Conservation (phyloP, 2,113 vertebrate species). For the Junco hyemalis region DNA sequence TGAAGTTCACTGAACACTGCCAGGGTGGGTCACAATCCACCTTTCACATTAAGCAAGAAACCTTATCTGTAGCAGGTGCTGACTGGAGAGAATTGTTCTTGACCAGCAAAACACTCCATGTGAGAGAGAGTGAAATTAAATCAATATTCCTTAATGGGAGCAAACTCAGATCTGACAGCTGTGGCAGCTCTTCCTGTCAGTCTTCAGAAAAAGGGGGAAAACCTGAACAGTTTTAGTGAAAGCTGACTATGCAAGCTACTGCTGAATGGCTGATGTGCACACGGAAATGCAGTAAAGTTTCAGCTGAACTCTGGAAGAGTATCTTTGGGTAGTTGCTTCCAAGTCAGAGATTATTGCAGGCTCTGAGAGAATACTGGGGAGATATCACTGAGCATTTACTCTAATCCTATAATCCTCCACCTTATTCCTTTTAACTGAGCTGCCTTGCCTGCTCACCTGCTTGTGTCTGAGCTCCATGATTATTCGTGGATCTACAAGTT, state of each 20-base stretch:
- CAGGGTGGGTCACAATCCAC: background rate
- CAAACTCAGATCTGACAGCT: background rate
- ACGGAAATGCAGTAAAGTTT: background rate
- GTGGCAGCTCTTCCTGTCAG: background rate
- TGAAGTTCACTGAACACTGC: background rate
- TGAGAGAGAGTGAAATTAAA: background rate
- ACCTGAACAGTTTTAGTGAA: background rate
- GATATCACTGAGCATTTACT: background rate
- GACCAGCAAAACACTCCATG: background rate
- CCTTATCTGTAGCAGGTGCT: accelerated
- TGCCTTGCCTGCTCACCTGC: slow-evolving; percentile 74
- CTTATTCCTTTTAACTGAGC: slow-evolving; percentile 60
- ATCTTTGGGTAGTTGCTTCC: background rate
- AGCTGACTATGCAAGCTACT: background rate
- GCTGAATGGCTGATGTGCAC: background rate
- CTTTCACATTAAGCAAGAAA: background rate
- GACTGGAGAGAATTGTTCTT: background rate
- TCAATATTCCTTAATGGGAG: background rate
- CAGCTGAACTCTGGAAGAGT: background rate
- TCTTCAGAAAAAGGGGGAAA: background rate
- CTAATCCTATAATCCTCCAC: slow-evolving; percentile 34
- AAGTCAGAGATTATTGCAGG: background rate
- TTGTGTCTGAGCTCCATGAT: slow-evolving; percentile 91
- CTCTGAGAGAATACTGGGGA: background rate
- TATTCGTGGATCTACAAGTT: slow-evolving; percentile 78